Evolutionary conservation across 2,113 vertebrate genomes (phyloP), one percentile per base, ranked within the genome.

Genomic region (Amblyornis subalaris): DNA sequence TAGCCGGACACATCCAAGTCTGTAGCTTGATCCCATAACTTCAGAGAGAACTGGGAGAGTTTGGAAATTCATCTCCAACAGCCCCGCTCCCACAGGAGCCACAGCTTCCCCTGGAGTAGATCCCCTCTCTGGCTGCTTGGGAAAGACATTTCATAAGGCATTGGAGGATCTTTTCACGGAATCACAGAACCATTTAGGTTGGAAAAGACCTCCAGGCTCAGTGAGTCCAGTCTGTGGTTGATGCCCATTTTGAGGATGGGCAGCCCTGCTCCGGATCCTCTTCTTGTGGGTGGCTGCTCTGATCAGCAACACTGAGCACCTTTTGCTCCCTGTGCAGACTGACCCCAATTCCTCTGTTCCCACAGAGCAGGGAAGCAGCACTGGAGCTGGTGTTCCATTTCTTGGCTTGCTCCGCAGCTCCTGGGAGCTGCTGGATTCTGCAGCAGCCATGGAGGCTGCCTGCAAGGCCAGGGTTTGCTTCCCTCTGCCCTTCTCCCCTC

Each of bases 241-340:
- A 3, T 47, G 2, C 45, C 14, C 4, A 0, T 61, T 51, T 9
- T 7, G n/a, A n/a, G 64, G 38, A 13, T 4, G 1, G 4, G n/a
- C 40, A 66, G 54, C 62, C 38, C 23, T 48, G 8, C 33, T 23
- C 4, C 13, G 11, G 7, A 18, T 38, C 26, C 78, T 67, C 14
- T 24, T 77, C 13, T 31, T 51, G 1, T 33, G 10, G 60, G 17
- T 47, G 44, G 4, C 4, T 14, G 60, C 25, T 66, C 33, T 38
- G 54, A 9, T 24, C 36, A 50, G 72, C 48, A n/a, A 1, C 19
- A 1, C 1, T 9, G 61, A 65, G 57, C 44, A 18, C 23, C 67
- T 51, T 51, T 20, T 50, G 28, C 29, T 70, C 50, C 75, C 22
- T 40, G 31, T 23, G 31, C 24, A 10, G 14, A 0, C 44, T 72